Evolutionary conservation across 2,888 invertebrate genomes (phyloP).

Genomic region (Calameuta pallipes): DNA sequence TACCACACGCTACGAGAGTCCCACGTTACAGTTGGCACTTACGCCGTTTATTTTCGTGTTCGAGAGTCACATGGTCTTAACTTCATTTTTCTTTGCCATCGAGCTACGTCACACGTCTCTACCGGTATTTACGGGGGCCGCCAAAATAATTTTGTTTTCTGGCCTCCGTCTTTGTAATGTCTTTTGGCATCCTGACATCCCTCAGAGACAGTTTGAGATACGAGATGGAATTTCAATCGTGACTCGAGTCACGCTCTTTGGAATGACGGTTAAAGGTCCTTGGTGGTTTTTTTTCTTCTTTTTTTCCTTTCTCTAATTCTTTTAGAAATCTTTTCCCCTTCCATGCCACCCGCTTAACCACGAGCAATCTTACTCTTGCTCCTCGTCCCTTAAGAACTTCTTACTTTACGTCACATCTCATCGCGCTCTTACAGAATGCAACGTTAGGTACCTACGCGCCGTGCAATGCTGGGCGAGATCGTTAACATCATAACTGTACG

Average conservation of each 20-base stretch:
- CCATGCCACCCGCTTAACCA: not conserved
- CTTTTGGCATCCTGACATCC: not conserved
- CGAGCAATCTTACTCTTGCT: not conserved
- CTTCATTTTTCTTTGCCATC: conserved; percentile 28
- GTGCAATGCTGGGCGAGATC: conserved; percentile 38
- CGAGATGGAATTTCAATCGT: conserved; percentile 1
- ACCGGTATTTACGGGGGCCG: not conserved
- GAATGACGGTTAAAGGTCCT: not conserved
- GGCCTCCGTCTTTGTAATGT: not conserved
- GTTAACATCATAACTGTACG: conserved; percentile 60
- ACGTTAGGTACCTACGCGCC: conserved; percentile 17
- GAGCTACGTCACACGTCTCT: not conserved
- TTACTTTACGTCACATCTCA: conserved; percentile 8
- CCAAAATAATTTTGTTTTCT: not conserved
- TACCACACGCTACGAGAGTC: conserved; percentile 25
- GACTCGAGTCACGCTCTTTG: not conserved
- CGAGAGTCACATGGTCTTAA: conserved; percentile 30
- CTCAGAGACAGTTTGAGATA: not conserved
- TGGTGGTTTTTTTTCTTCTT: not conserved
- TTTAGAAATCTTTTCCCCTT: conserved; percentile 10
- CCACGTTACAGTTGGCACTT: conserved; percentile 46
- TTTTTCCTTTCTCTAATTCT: conserved; percentile 12
- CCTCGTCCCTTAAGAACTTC: not conserved
- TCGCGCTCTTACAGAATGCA: conserved; percentile 12
- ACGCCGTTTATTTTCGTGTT: conserved; percentile 55